Conservation (phyloP, 1,140 invertebrate species). For the Drosophila triauraria region DNA sequence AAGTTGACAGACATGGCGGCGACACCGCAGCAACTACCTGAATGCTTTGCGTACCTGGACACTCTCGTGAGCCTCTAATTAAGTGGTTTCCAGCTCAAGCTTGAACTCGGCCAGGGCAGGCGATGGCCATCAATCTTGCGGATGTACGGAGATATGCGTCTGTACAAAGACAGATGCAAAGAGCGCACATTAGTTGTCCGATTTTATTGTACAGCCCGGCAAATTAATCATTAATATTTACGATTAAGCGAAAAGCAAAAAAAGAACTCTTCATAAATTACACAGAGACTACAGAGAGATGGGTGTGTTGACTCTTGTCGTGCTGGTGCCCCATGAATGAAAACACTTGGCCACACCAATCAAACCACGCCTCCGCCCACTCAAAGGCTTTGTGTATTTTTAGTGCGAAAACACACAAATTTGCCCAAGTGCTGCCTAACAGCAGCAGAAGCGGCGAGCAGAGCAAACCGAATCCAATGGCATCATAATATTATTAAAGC, state of each 20-base stretch:
- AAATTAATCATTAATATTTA: constrained; percentile 77
- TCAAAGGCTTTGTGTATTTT: constrained; percentile 64
- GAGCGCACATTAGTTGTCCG: constrained; percentile 35
- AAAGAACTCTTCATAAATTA: constrained; percentile 70
- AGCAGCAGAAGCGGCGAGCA: background rate
- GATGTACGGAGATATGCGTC: constrained; percentile 12
- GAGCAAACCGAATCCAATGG: constrained; percentile 52
- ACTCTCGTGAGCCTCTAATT: constrained; percentile 62
- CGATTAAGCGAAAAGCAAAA: constrained; percentile 45
- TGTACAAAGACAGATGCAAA: constrained; percentile 3
- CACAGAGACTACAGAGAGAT: constrained; percentile 2
- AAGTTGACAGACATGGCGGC: constrained; percentile 66
- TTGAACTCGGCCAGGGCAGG: constrained; percentile 13
- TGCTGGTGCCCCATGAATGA: constrained; percentile 64
- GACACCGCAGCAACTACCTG: constrained; percentile 36
- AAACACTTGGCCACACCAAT: constrained; percentile 76
- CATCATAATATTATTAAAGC: constrained; percentile 71
- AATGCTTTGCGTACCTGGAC: constrained; percentile 17
- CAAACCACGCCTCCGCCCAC: constrained; percentile 29
- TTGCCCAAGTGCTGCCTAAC: constrained; percentile 57
- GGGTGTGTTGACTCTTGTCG: constrained; percentile 68
- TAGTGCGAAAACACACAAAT: constrained; percentile 75
- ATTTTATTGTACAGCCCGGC: constrained; percentile 36
- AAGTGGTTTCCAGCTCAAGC: constrained; percentile 48
- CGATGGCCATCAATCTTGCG: constrained; percentile 65